Base-by-base conservation (phyloP, 2,797 vertebrate species). In the Thamnophis elegans region DNA sequence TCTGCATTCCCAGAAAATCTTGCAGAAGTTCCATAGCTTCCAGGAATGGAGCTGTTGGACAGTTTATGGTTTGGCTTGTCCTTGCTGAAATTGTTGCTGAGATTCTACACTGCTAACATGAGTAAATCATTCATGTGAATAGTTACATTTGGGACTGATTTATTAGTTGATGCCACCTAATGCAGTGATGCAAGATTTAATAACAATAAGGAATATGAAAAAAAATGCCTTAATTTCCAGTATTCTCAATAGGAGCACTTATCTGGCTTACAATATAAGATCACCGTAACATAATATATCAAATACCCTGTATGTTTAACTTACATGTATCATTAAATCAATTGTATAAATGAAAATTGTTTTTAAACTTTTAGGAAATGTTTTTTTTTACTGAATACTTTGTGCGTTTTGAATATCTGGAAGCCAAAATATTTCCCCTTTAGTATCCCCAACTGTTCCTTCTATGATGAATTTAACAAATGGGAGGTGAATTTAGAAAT, bases 351-450 rank as follows among this genome's bases (percentile, higher is more conserved):
- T 96, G 96, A 95, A 93, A 96, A 97, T 95, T 97, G 95, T 97
- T 97, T 97, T 97, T 97, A 98, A 97, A 98, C 97, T 98, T 97
- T 96, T 82, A 97, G 92, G 91, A 96, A 96, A 96, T 97, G 96
- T 96, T 97, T 98, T 97, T 98, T 97, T 97, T 97, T 95, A 96
- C 95, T 94, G 95, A 94, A 96, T 96, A 95, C 95, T 97, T 97
- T 97, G 96, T 97, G 95, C 97, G 94, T 97, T 98, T 94, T 97
- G 95, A 97, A 97, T 96, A 95, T 97, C 96, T 97, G 95, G 94
- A 97, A 98, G 97, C 96, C 97, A 98, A 98, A 98, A 98, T 97
- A 98, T 98, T 98, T 98, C 96, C 96, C 97, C 97, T 98, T 96
- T 96, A 97, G 96, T 97, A 96, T 97, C 98, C 96, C 97, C 97